Evolutionary conservation across 2,797 vertebrate genomes (phyloP).

Genomic region (Pampus argenteus): DNA sequence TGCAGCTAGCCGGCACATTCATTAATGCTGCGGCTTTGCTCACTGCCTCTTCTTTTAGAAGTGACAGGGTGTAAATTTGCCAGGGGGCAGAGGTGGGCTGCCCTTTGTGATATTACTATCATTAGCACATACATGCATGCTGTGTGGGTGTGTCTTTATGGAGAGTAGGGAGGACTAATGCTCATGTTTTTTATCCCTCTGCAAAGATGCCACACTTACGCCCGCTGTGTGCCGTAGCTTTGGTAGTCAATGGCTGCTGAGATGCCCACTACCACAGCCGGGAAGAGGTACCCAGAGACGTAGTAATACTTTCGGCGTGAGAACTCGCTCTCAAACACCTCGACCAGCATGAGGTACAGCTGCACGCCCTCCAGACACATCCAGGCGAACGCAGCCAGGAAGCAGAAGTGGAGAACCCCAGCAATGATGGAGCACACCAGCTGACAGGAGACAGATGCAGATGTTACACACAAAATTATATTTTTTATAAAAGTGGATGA

Average conservation of each 20-base stretch:
- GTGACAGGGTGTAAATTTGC: constrained; percentile 76
- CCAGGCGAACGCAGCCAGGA: constrained; percentile 97
- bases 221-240: constrained; percentile 95
- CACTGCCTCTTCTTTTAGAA: constrained; percentile 57
- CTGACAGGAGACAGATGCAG: constrained; percentile 78
- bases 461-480: constrained; percentile 13
- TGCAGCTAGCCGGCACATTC: constrained; percentile 63
- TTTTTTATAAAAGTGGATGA: not conserved
- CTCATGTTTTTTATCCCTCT: constrained; percentile 14
- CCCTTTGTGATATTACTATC: constrained; percentile 71
- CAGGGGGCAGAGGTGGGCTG: constrained; percentile 55
- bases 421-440: constrained; percentile 96
- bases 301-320: constrained; percentile 99
- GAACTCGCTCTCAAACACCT: constrained; percentile 99
- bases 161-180: constrained; percentile 12
- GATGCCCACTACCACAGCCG: constrained; percentile 95
- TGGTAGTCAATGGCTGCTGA: constrained; percentile 97
- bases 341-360: constrained; percentile 98
- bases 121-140: constrained; percentile 63
- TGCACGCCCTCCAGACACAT: constrained; percentile 99
- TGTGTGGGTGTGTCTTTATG: constrained; percentile 37
- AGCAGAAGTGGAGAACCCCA: constrained; percentile 97
- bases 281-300: constrained; percentile 94
- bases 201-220: constrained; percentile 86
- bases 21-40: constrained; percentile 69